A percentile compares a stretch with the other conserved stretches of the same genome.
Evolutionary conservation across 2,797 vertebrate genomes (phyloP).

Genomic region (Siniperca obscura): DNA sequence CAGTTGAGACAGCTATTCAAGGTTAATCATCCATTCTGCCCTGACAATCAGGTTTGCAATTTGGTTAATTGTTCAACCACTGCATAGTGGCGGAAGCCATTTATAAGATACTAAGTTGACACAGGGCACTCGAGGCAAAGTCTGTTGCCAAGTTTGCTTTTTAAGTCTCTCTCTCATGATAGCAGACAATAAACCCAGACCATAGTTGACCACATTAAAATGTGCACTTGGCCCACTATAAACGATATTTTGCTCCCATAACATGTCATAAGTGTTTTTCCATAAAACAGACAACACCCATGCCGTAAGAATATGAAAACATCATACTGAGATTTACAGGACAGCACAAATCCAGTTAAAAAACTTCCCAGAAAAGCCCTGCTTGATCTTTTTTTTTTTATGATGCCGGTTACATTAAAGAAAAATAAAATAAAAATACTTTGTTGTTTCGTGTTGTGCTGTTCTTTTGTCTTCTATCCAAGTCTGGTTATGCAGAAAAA

Average conservation of each 20-base stretch:
- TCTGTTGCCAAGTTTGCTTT: not conserved
- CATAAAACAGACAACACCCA: slow-evolving; percentile 38
- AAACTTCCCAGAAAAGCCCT: not conserved
- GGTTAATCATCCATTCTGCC: slow-evolving; percentile 63
- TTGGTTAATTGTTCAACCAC: slow-evolving; percentile 68
- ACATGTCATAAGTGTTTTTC: slow-evolving; percentile 49
- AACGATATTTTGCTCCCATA: slow-evolving; percentile 53
- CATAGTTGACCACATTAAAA: slow-evolving; percentile 9
- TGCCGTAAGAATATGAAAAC: not conserved
- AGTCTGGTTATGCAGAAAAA: not conserved
- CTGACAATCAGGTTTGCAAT: not conserved
- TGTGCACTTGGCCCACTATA: not conserved
- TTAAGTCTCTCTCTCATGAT: not conserved
- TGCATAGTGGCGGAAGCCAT: not conserved
- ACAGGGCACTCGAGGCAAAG: not conserved
- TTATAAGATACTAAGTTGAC: slow-evolving; percentile 29
- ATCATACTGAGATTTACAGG: not conserved
- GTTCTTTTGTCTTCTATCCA: not conserved
- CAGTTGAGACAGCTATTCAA: not conserved
- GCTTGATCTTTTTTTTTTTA: not conserved
- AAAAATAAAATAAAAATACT: not conserved
- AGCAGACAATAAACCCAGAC: not conserved
- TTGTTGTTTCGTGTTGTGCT: not conserved
- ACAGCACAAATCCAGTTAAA: not conserved
- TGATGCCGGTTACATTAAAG: not conserved